phyloP scores from a whole-genome alignment of 2,888 invertebrate species.

The Lypha dubia region DNA sequence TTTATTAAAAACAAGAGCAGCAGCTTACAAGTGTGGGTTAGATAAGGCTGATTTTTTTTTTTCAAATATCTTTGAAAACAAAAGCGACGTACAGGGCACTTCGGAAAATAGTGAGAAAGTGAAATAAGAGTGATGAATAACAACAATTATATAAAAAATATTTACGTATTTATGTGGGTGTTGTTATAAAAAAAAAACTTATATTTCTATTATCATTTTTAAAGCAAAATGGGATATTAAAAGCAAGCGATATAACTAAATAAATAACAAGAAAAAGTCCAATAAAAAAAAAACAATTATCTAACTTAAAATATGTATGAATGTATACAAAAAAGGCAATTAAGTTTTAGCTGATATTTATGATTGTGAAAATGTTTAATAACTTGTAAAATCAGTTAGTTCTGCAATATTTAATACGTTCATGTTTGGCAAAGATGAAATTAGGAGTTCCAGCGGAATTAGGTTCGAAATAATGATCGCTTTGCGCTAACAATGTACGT shows the following conservation, averaged over 20 bases:
- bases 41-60: neutral
- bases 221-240: conserved; percentile 42
- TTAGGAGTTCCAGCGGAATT: no score
- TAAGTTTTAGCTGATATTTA: neutral
- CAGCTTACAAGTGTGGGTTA: conserved; percentile 10
- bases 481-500: no score
- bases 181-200: conserved; percentile 12
- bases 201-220: neutral
- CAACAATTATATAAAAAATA: conserved; percentile 13
- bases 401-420: neutral
- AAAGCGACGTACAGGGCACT: conserved; percentile 65
- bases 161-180: conserved; percentile 1
- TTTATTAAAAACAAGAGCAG: conserved; percentile 1
- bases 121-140: conserved; percentile 31
- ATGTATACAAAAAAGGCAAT: neutral
- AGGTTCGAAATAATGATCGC: no score
- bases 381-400: neutral
- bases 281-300: conserved; percentile 35
- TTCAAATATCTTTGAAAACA: conserved; percentile 23
- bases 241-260: conserved; percentile 49
- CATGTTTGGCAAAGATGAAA: no score
- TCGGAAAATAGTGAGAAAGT: conserved; percentile 39
- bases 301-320: conserved; percentile 33
- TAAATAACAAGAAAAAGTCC: neutral
- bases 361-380: neutral